Conservation (phyloP, 2,888 invertebrate species). For the Pocota personata region DNA sequence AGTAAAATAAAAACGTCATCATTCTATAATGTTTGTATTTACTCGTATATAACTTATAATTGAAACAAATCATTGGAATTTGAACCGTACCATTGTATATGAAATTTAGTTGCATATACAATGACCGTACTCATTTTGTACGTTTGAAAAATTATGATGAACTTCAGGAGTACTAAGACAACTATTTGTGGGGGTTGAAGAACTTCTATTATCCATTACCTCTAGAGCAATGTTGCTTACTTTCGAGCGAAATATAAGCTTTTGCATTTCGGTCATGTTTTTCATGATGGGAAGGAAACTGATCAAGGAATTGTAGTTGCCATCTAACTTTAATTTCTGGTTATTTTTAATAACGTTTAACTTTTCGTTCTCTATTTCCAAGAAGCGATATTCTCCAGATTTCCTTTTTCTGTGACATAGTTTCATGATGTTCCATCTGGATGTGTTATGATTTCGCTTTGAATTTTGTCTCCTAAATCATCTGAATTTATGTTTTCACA, state of each 20-base stretch:
- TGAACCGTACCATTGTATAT: no score
- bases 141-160: no score
- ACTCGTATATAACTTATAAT: no score
- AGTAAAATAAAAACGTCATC: no score
- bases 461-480: not conserved
- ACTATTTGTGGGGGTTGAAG: not conserved
- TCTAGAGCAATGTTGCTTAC: conserved; percentile 1
- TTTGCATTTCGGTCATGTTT: conserved; percentile 3
- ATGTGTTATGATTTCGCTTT: not conserved
- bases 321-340: conserved; percentile 3
- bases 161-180: not conserved
- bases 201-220: no score
- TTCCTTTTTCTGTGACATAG: conserved; percentile 3
- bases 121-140: no score
- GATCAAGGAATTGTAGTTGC: conserved; percentile 2
- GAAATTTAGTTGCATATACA: no score
- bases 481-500: no score
- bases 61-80: no score
- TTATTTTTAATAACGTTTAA: conserved; percentile 4
- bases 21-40: no score
- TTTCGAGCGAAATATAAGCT: not conserved
- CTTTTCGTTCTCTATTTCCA: conserved; percentile 3
- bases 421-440: conserved; percentile 3
- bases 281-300: no score
- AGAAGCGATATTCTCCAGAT: not conserved